Base-by-base conservation (phyloP, 2,113 vertebrate genomes). In the Haemorhous mexicanus region DNA sequence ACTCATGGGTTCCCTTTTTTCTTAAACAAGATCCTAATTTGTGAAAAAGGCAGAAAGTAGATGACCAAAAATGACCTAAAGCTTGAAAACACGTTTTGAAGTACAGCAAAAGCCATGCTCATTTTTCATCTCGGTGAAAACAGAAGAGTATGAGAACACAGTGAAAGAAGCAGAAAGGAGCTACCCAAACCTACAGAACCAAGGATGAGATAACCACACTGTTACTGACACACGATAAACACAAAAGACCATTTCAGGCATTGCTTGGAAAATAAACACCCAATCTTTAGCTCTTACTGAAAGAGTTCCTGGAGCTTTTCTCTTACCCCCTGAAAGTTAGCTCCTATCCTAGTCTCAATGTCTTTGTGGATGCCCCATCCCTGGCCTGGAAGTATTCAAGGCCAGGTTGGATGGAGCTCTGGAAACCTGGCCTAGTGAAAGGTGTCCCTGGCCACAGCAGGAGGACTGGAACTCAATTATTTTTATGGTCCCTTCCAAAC, bases 361-460 rank as follows among this genome's bases (percentile, higher is more conserved):
- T 68, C 33, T n/a, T 47, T 33, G 19, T 16, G 13, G 44, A 44
- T 39, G 11, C 16, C 20, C n/a, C 20, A 53, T 22, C n/a, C 16
- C 39, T 41, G 20, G 9, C 16, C 39, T 41, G 20, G 9, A 53
- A 61, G 6, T 15, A n/a, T 41, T 75, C n/a, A 53, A n/a, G 16
- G 9, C 28, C 20, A 41, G 20, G 13, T 1, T 82, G n/a, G 39
- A 75, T 16, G 17, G 7, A 83, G 26, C 24, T 68, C 39, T 41
- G 68, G 13, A 20, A 68, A n/a, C 4, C 6, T 47, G n/a, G 24
- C 5, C 30, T 47, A 35, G 30, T 22, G 20, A 53, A 59, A 75
- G 11, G 24, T 41, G 13, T 15, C n/a, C 46, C 39, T n/a, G 8
- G 11, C 20, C n/a, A 41, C 0, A 0, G n/a, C 7, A 82, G 19